phyloP scores from a whole-genome alignment of 2,888 invertebrate species.

The Chironomus tentans region DNA sequence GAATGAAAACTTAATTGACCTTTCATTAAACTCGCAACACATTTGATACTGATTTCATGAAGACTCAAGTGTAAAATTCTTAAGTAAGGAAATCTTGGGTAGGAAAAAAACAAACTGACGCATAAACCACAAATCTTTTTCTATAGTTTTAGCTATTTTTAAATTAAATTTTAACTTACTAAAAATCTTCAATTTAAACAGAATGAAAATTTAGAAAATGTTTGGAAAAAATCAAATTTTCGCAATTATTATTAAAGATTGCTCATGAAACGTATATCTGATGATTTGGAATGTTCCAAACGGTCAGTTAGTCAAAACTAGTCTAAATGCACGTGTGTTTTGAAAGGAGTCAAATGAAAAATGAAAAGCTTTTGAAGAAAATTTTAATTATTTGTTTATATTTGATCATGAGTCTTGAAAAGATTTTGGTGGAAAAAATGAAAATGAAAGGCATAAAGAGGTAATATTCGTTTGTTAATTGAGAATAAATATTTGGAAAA shows the following conservation, averaged over 20 bases:
- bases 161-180: too few relatives aligned
- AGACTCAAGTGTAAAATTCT: too few relatives aligned
- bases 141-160: background rate
- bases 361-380: conserved; percentile 15
- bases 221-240: background rate
- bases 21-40: background rate
- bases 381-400: conserved; percentile 24
- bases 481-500: conserved; percentile 26
- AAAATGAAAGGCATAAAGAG: background rate
- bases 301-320: background rate
- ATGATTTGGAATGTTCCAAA: background rate
- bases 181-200: too few relatives aligned
- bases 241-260: too few relatives aligned
- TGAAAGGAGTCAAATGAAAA: background rate
- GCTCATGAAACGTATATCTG: background rate
- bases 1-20: conserved; percentile 26
- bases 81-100: too few relatives aligned
- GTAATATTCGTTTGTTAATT: conserved; percentile 19
- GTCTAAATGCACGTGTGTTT: background rate
- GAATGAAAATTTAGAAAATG: too few relatives aligned
- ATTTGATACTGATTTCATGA: too few relatives aligned
- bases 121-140: background rate
- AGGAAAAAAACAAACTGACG: background rate
- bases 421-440: background rate
- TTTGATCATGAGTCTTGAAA: background rate